Percentiles rank a stretch among this genome's conserved stretches.
Evolutionary conservation across 2,113 vertebrate species (phyloP).

Genomic region (Indicator maculatus): DNA sequence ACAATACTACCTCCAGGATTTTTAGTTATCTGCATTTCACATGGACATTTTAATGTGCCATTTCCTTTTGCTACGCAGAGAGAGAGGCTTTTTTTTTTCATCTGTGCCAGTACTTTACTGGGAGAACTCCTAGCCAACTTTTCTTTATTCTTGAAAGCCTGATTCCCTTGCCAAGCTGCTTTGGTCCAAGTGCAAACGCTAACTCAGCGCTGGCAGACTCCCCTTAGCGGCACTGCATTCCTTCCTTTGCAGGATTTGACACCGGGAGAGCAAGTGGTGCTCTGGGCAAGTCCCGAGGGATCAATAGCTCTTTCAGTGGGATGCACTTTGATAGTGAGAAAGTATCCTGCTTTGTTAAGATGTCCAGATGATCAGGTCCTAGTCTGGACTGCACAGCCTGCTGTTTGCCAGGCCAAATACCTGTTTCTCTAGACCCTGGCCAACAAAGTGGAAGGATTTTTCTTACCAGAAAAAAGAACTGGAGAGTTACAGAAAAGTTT

Average conservation of each 20-base stretch:
- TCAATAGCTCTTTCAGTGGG: conserved; percentile 52
- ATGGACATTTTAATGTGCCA: conserved; percentile 7
- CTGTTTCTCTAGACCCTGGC: not conserved
- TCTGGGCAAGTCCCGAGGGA: conserved; percentile 48
- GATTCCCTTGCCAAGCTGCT: conserved; percentile 20
- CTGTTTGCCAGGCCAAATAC: not conserved
- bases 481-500: not conserved
- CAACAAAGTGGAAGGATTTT: not conserved
- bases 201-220: conserved; percentile 50
- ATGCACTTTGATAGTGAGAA: conserved; percentile 68
- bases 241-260: conserved; percentile 26
- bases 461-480: not conserved
- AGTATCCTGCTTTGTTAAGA: conserved; percentile 63
- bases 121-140: conserved; percentile 3
- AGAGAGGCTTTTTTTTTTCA: not conserved
- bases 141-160: not conserved
- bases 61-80: conserved; percentile 31
- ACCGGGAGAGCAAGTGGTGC: conserved; percentile 2
- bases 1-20: not conserved
- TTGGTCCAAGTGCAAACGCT: conserved; percentile 54
- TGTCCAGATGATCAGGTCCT: conserved; percentile 37
- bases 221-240: conserved; percentile 8
- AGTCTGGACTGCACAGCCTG: not conserved
- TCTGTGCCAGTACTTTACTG: conserved; percentile 12
- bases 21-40: conserved; percentile 33